Evolutionary conservation across 2,113 vertebrate species (phyloP).

Genomic region (Vanacampus margaritifer): DNA sequence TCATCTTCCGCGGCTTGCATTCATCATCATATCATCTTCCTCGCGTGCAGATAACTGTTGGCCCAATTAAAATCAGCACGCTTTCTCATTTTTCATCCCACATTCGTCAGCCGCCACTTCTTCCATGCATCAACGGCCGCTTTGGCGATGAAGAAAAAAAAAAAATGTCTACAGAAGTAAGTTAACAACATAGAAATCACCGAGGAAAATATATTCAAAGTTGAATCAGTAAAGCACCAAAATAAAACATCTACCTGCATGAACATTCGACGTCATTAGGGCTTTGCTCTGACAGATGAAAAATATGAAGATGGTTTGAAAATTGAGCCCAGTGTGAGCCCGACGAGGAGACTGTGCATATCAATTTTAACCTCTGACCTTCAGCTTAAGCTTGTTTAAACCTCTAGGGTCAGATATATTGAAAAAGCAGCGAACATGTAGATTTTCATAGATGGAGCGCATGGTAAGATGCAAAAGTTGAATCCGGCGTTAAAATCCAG

Average conservation of each 20-base stretch:
- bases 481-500: no score
- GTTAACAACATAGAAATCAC: background rate
- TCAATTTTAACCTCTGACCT: background rate
- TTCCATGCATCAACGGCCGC: background rate
- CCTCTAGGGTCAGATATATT: no score
- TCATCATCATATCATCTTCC: conserved; percentile 2
- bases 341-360: background rate
- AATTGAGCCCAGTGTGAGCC: background rate
- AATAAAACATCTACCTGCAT: background rate
- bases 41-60: background rate
- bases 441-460: background rate
- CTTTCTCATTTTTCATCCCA: background rate
- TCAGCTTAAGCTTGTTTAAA: background rate
- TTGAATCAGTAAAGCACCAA: background rate
- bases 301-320: background rate
- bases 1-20: background rate
- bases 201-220: background rate
- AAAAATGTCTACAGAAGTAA: background rate
- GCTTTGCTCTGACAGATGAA: background rate
- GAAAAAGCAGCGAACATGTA: background rate
- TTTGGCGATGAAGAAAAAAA: background rate
- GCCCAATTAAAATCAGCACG: background rate
- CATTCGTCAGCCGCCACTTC: background rate
- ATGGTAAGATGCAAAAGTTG: background rate
- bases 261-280: background rate